Evolutionary conservation across 2,888 invertebrate genomes (phyloP).

Genomic region (Flexamia atlantica): DNA sequence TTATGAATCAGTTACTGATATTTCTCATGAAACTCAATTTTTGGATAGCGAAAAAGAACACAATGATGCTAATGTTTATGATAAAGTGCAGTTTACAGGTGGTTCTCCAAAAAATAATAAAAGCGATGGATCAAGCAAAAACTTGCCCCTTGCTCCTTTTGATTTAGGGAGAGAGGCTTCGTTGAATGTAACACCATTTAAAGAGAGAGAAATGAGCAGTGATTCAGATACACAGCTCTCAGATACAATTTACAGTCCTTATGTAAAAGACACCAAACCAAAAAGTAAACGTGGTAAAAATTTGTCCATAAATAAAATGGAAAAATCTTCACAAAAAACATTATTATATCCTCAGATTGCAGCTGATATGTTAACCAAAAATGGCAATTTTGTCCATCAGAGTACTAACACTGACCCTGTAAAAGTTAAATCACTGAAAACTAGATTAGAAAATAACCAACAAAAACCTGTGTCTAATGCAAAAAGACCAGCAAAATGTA

Average conservation of each 20-base stretch:
- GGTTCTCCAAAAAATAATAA: background rate
- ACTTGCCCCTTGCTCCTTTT: background rate
- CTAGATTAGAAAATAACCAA: background rate
- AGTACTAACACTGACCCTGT: slow-evolving; percentile 27
- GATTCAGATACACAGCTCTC: no score
- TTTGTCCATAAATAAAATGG: no score
- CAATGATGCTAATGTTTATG: background rate
- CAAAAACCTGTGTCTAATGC: background rate
- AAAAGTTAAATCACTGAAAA: background rate
- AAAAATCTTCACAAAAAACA: no score
- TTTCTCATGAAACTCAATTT: background rate
- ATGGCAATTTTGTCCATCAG: background rate
- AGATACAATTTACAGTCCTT: no score
- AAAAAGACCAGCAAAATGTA: background rate
- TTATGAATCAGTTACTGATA: background rate
- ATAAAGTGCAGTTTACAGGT: no score
- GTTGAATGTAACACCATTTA: background rate
- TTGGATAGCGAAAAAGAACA: background rate
- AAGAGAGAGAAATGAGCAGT: no score
- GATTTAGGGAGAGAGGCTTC: background rate
- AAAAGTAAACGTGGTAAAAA: no score
- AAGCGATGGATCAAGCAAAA: background rate
- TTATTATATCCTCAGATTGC: no score
- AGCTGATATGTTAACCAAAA: background rate
- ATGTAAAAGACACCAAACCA: no score